Conservation (phyloP, 1,140 invertebrate genomes). For the Probaryconus sp. region DNA sequence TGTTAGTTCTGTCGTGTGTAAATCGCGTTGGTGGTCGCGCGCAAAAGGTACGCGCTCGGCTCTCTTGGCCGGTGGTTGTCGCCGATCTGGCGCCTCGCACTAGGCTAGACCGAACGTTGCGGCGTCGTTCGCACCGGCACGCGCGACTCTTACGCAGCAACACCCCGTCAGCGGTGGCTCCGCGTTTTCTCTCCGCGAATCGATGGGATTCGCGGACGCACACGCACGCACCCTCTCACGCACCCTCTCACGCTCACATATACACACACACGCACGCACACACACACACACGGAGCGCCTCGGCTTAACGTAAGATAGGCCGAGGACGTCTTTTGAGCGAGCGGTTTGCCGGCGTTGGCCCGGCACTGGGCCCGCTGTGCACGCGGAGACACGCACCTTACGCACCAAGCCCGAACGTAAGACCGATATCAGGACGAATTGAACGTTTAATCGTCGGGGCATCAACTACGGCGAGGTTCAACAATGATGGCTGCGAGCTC, state of each 20-base stretch:
- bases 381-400: constrained; percentile 64
- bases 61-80: neutral
- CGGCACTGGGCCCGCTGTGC: constrained; percentile 2
- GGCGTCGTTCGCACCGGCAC: neutral
- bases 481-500: constrained; percentile 74
- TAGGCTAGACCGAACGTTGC: no score
- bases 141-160: constrained; percentile 9
- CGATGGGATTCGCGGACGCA: constrained; percentile 23
- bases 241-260: constrained; percentile 18
- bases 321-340: constrained; percentile 8
- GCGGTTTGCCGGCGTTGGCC: constrained; percentile 20
- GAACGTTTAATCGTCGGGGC: constrained; percentile 67
- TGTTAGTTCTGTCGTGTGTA: no score
- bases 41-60: neutral
- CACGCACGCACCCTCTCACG: constrained; percentile 35
- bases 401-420: constrained; percentile 60
- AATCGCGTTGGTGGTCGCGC: no score
- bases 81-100: neutral
- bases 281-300: constrained; percentile 22
- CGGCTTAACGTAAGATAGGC: no score
- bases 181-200: constrained; percentile 17
- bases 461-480: constrained; percentile 75
- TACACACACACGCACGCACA: constrained; percentile 2
- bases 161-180: constrained; percentile 12
- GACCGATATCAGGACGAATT: constrained; percentile 68